A percentile compares a stretch with the other conserved stretches of the same genome.
phyloP scores from a whole-genome alignment of 2,888 invertebrate species.

The Pilophorus perplexus region DNA sequence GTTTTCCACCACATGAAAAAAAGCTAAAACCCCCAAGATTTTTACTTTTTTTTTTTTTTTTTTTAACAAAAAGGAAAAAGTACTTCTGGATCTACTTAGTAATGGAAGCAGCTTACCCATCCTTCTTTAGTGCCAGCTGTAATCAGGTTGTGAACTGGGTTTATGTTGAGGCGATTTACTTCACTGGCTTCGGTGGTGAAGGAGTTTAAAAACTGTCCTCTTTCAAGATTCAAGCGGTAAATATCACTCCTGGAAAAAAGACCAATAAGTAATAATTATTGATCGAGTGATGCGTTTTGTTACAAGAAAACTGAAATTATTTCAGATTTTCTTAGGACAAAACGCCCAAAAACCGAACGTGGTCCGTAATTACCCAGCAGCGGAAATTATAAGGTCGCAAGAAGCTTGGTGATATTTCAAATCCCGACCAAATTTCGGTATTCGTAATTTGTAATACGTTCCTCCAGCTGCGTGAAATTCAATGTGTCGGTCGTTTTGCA shows the following conservation, averaged over 20 bases:
- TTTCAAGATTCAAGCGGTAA: constrained; percentile 90
- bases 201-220: constrained; percentile 90
- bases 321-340: no score
- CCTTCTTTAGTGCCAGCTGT: constrained; percentile 86
- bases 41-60: no score
- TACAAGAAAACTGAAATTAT: no score
- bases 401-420: constrained; percentile 84
- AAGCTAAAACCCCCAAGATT: no score
- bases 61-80: no score
- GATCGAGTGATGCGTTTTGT: no score
- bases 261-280: constrained; percentile 42
- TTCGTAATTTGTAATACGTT: constrained; percentile 81
- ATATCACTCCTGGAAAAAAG: constrained; percentile 69
- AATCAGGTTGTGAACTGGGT: constrained; percentile 83
- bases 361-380: constrained; percentile 72
- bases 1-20: no score
- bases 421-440: constrained; percentile 94
- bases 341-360: no score
- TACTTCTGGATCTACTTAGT: no score
- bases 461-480: constrained; percentile 96
- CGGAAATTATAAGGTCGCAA: constrained; percentile 90
- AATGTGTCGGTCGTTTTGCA: constrained; percentile 86
- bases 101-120: no score
- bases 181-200: constrained; percentile 65
- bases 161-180: constrained; percentile 76